Evolutionary conservation across 1,140 invertebrate genomes (phyloP).

Genomic region (Sminthurides bifidus): DNA sequence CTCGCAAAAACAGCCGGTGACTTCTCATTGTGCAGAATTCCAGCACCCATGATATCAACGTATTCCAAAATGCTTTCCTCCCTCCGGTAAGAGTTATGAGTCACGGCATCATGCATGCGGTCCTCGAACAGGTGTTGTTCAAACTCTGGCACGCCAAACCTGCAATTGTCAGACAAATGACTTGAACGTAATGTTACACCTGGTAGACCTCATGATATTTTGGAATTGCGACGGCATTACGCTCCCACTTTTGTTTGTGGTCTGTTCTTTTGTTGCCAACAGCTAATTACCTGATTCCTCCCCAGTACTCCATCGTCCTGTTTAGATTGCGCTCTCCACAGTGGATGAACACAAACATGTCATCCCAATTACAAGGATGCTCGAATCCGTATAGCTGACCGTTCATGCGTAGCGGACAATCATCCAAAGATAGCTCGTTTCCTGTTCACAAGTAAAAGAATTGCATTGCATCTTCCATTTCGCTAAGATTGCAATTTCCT

Average conservation of each 20-base stretch:
- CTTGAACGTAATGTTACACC: no score
- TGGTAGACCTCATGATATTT: no score
- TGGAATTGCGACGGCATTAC: no score
- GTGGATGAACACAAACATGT: constrained; percentile 83
- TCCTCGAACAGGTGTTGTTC: constrained; percentile 74
- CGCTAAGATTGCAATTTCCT: background rate
- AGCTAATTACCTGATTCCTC: constrained; percentile 55
- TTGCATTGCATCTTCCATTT: background rate
- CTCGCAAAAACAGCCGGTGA: constrained; percentile 81
- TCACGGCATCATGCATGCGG: constrained; percentile 64
- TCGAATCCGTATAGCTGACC: constrained; percentile 72
- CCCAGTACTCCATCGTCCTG: constrained; percentile 73
- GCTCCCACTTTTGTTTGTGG: no score
- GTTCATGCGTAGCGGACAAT: constrained; percentile 79
- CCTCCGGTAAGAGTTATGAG: constrained; percentile 50
- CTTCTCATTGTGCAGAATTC: constrained; percentile 89
- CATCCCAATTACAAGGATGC: constrained; percentile 75
- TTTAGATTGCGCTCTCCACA: constrained; percentile 70
- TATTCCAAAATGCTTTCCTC: constrained; percentile 65
- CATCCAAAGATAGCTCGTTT: constrained; percentile 66
- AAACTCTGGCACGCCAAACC: constrained; percentile 79
- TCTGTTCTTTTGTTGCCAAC: no score
- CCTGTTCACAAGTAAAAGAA: constrained; percentile 45
- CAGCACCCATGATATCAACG: constrained; percentile 85
- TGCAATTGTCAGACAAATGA: constrained; percentile 31